phyloP scores from a whole-genome alignment of 2,113 vertebrate genomes.

The Microcebus griseorufus region DNA sequence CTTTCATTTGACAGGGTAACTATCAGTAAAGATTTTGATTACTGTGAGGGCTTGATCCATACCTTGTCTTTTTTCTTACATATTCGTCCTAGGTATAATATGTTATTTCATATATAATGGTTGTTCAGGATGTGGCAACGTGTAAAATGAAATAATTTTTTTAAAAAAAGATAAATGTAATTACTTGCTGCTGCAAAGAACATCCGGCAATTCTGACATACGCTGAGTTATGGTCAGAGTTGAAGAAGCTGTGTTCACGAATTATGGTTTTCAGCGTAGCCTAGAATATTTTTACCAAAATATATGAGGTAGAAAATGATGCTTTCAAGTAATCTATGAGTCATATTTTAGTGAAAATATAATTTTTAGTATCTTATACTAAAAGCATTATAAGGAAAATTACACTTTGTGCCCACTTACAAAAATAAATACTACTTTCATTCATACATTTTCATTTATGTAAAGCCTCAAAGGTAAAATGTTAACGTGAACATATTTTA shows the following conservation, averaged over 20 bases:
- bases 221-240: accelerated
- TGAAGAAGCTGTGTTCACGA: background rate
- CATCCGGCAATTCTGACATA: background rate
- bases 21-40: background rate
- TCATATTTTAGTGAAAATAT: background rate
- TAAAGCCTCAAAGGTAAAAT: background rate
- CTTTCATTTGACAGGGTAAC: background rate
- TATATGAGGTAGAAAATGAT: background rate
- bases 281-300: background rate
- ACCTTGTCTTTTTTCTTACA: background rate
- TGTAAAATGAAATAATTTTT: background rate
- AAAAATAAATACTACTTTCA: background rate
- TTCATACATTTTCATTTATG: background rate
- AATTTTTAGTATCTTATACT: background rate
- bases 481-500: background rate
- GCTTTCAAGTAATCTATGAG: background rate
- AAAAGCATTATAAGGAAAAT: background rate
- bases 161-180: background rate
- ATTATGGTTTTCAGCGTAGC: background rate
- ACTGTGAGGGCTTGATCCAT: background rate
- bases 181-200: background rate
- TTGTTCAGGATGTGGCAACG: background rate
- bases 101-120: background rate
- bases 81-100: background rate
- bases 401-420: background rate